A percentile compares a stretch with the other conserved stretches of the same genome.
phyloP scores from a whole-genome alignment of 2,888 invertebrate genomes.

The Plagodis dolabraria region DNA sequence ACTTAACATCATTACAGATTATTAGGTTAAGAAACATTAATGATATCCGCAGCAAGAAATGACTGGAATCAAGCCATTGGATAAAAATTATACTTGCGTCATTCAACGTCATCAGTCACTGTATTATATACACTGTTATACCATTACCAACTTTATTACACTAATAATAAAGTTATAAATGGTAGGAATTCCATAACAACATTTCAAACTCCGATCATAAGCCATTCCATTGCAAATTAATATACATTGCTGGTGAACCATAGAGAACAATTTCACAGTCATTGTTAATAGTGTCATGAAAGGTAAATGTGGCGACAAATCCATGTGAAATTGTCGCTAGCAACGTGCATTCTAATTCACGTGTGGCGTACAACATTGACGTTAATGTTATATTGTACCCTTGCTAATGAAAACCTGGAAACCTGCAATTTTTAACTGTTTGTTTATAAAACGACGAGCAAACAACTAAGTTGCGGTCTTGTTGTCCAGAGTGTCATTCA shows the following conservation, averaged over 20 bases:
- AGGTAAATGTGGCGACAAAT: conserved; percentile 3
- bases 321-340: not conserved
- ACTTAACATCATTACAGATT: conserved; percentile 1
- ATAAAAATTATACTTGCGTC: conserved; percentile 8
- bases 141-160: not conserved
- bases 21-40: conserved; percentile 5
- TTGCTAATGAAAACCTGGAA: conserved; percentile 55
- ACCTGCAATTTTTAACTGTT: conserved; percentile 58
- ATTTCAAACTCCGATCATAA: not conserved
- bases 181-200: no score
- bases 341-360: conserved; percentile 35
- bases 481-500: conserved; percentile 41
- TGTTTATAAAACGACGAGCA: conserved; percentile 58
- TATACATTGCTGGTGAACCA: not conserved
- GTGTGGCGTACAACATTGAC: conserved; percentile 46
- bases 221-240: not conserved
- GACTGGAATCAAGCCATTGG: conserved; percentile 5
- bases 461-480: conserved; percentile 38
- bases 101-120: conserved; percentile 6
- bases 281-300: not conserved
- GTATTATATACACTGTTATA: not conserved
- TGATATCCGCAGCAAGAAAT: not conserved
- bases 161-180: not conserved
- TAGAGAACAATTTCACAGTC: not conserved
- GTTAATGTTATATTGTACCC: conserved; percentile 43